phyloP scores from a whole-genome alignment of 2,797 vertebrate species.

The Pyrocephalus nanus region DNA sequence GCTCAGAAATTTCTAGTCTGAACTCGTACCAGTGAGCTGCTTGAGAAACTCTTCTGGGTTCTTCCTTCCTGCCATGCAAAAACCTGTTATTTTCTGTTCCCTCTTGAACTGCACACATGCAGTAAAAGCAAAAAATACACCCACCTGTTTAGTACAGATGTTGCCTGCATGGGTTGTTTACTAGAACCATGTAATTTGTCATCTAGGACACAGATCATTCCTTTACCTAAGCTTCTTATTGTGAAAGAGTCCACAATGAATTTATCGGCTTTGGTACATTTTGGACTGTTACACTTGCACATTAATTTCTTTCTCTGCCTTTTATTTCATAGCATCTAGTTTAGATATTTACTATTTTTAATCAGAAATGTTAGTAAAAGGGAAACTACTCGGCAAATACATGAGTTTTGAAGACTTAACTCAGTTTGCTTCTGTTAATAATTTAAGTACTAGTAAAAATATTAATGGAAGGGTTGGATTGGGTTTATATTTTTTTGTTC shows the following conservation, averaged over 20 bases:
- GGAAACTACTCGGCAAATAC: background rate
- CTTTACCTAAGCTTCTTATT: background rate
- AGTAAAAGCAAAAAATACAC: background rate
- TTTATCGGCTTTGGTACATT: background rate
- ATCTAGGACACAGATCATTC: background rate
- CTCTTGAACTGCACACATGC: background rate
- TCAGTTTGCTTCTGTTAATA: too few species aligned
- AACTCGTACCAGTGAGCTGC: background rate
- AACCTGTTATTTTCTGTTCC: background rate
- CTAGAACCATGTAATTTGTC: background rate
- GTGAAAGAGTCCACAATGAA: background rate
- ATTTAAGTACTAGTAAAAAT: background rate
- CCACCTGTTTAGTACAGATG: background rate
- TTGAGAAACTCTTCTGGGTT: background rate
- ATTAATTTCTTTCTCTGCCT: background rate
- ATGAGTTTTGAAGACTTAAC: background rate
- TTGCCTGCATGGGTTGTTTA: background rate
- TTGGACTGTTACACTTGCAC: background rate
- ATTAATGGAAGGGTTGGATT: background rate
- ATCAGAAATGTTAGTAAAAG: background rate
- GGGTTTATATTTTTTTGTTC: background rate
- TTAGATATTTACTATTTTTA: background rate
- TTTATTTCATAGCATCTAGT: background rate
- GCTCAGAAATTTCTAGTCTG: background rate
- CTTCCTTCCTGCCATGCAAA: background rate